Evolutionary conservation across 2,888 invertebrate genomes (phyloP).

Genomic region (Stenodema calcarata): DNA sequence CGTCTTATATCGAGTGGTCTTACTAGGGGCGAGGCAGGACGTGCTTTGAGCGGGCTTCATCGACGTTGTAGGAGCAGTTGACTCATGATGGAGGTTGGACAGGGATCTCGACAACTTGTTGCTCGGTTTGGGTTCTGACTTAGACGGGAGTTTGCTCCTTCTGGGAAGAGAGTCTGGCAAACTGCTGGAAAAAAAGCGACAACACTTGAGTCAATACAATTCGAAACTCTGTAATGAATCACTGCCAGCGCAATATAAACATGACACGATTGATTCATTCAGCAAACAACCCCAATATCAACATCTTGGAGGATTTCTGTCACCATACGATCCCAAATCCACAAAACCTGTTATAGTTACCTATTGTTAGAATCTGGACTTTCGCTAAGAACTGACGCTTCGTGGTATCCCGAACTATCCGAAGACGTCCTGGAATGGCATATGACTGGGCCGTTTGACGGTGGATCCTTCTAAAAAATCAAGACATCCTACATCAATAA

Average conservation of each 20-base stretch:
- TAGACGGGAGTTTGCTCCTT: constrained; percentile 59
- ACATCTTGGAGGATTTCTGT: no score
- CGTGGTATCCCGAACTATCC: constrained; percentile 76
- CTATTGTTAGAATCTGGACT: constrained; percentile 63
- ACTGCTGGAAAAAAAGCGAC: constrained; percentile 49
- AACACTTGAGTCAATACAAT: not conserved
- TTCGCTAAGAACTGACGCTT: constrained; percentile 71
- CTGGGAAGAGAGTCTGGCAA: constrained; percentile 62
- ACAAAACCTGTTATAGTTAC: no score
- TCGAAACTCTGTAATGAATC: not conserved
- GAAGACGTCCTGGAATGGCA: constrained; percentile 76
- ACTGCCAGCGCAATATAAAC: no score
- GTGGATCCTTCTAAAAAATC: constrained; percentile 51
- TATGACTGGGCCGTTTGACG: constrained; percentile 62
- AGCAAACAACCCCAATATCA: no score
- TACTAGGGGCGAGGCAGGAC: constrained; percentile 52
- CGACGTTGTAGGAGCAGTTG: constrained; percentile 55
- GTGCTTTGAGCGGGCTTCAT: constrained; percentile 52
- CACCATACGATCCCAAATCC: no score
- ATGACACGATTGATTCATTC: no score
- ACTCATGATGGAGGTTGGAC: constrained; percentile 57
- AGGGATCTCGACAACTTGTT: constrained; percentile 57
- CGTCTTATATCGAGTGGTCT: no score
- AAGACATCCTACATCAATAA: not conserved
- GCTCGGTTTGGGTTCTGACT: constrained; percentile 41